Evolutionary conservation across 1,140 invertebrate species (phyloP), one percentile per base, ranked within the genome.

Genomic region (Catajapyx aquilonaris): DNA sequence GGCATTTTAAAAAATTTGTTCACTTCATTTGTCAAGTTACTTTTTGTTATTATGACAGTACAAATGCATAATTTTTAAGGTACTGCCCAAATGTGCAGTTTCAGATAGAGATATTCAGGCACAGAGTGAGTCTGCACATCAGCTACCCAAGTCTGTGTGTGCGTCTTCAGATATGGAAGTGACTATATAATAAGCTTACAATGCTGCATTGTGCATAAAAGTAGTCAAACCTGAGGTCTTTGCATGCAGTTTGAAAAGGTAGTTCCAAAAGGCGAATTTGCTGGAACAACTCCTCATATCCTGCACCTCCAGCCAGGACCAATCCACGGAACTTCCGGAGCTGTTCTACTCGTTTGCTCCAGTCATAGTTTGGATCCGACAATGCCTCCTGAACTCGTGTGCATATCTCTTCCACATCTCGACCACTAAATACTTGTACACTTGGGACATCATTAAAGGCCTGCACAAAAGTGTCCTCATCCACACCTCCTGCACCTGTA

Each of bases 281-380:
- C 10, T 68, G 66, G 35, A 66, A 62, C 55, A 95, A 91, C 48
- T 88, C 86, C 30, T 83, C 75, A 51, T 75, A 80, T 50, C 76
- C 73, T 4, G 66, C 59, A 20, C 74, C 80, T 44, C 81, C 84
- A 13, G 81, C 75, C 21, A 80, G 60, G 4, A 94, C 52, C 33
- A 94, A 54, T 1, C 81, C 74, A 11, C 91, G 68, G 13, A 95
- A 59, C 52, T 77, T 79, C 54, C 84, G 91, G 36, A 93, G 57
- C 73, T 87, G 57, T 46, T 94, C 86, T 20, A 81, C 71, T 41
- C 88, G 65, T 56, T 86, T 87, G 57, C 87, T 85, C 90, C 90
- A 96, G 47, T 90, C 83, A 50, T 78, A 76, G 47, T 69, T 77
- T 16, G 73, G 62, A 56, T 91, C 81, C 11, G 72, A 71, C 22